Percentiles rank a stretch among this genome's conserved stretches.
phyloP scores from a whole-genome alignment of 2,797 vertebrate species.

The Lophotriccus pileatus region DNA sequence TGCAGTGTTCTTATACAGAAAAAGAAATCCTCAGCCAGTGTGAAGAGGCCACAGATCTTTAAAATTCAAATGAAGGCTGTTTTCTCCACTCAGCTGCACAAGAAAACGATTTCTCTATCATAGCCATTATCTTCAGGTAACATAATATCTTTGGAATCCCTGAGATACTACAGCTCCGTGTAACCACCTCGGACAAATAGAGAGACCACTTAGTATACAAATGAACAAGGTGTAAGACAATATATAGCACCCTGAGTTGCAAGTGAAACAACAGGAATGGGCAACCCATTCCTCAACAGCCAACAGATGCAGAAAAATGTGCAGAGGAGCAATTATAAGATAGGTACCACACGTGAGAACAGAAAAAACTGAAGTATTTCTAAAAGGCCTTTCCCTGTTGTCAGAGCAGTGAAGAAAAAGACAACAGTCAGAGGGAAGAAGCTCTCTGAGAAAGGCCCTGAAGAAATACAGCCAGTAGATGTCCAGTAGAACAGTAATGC shows the following conservation, averaged over 20 bases:
- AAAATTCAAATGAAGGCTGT: background rate
- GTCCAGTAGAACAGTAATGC: background rate
- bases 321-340: background rate
- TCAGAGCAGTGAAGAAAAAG: background rate
- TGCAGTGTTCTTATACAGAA: background rate
- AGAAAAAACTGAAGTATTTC: background rate
- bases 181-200: background rate
- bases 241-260: constrained; percentile 33
- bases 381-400: background rate
- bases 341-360: background rate
- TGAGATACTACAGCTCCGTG: constrained; percentile 34
- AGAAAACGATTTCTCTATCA: background rate
- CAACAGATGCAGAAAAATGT: background rate
- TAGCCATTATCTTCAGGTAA: constrained; percentile 12
- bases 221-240: background rate
- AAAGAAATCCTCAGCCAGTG: background rate
- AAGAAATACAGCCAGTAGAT: background rate
- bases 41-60: background rate
- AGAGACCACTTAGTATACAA: background rate
- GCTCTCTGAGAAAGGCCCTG: background rate
- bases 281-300: background rate
- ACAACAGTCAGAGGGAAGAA: background rate
- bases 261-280: background rate
- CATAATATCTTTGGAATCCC: background rate
- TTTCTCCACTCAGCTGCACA: background rate